Evolutionary conservation across 1,140 invertebrate genomes (phyloP).

Genomic region (Eufriesea mexicana): DNA sequence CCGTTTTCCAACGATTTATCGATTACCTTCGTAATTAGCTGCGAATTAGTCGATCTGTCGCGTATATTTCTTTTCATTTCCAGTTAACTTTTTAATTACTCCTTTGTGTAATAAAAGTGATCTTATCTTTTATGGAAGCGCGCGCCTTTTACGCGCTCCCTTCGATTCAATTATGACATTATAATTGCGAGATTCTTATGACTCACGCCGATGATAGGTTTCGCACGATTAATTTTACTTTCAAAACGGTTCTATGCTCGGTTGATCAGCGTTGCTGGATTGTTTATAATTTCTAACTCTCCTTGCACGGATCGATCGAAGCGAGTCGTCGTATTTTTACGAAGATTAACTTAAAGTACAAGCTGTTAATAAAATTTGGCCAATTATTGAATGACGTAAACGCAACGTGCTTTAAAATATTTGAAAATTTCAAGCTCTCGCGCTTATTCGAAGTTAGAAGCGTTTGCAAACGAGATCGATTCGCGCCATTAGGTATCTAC

Average conservation of each 20-base stretch:
- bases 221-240: slow-evolving; percentile 65
- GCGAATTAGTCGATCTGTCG: not conserved
- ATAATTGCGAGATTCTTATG: slow-evolving; percentile 59
- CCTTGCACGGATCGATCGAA: too few species aligned
- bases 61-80: not conserved
- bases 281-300: not conserved
- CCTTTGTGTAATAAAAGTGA: not conserved
- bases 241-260: slow-evolving; percentile 62
- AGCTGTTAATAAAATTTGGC: too few species aligned
- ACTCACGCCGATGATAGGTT: slow-evolving; percentile 54
- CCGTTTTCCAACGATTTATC: not conserved
- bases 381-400: not conserved
- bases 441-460: not conserved
- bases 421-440: not conserved
- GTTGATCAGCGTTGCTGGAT: slow-evolving; percentile 1
- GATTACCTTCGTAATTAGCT: not conserved
- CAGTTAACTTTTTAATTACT: not conserved
- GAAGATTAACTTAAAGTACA: too few species aligned
- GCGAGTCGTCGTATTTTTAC: too few species aligned
- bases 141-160: slow-evolving; percentile 8
- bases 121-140: not conserved
- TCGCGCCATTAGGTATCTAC: not conserved
- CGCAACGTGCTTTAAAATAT: not conserved
- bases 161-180: slow-evolving; percentile 62
- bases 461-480: not conserved